Percentiles rank a stretch among this genome's conserved stretches.
Evolutionary conservation across 2,888 invertebrate genomes (phyloP).

Genomic region (Oscheius sp.): DNA sequence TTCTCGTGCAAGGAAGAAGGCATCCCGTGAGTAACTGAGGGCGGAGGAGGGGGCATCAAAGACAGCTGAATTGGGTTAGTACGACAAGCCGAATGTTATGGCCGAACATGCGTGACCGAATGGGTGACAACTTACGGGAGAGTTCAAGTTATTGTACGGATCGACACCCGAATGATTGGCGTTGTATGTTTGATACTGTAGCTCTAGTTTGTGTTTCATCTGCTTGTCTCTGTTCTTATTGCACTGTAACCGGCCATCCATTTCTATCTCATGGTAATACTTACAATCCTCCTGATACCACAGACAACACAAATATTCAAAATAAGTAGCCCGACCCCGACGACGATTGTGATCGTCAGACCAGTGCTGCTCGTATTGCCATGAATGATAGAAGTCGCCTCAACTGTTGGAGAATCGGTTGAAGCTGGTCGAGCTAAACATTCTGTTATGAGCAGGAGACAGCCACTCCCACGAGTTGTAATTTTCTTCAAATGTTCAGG

Average conservation of each 20-base stretch:
- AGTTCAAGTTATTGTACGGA: slow-evolving; percentile 64
- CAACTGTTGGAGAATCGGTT: slow-evolving; percentile 31
- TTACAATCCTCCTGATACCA: slow-evolving; percentile 64
- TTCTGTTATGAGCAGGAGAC: neutral
- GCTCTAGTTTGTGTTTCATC: slow-evolving; percentile 64
- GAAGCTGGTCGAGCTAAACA: slow-evolving; percentile 45
- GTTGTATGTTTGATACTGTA: slow-evolving; percentile 67
- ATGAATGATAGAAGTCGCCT: slow-evolving; percentile 39
- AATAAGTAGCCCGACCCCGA: slow-evolving; percentile 67
- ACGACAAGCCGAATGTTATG: slow-evolving; percentile 8
- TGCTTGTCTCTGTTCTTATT: slow-evolving; percentile 43
- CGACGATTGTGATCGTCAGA: slow-evolving; percentile 58
- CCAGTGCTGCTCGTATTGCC: slow-evolving; percentile 53
- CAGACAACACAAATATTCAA: slow-evolving; percentile 69
- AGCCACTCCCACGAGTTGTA: neutral
- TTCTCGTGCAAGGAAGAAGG: slow-evolving; percentile 40
- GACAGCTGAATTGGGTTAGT: slow-evolving; percentile 49
- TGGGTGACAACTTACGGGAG: slow-evolving; percentile 58
- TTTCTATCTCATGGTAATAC: slow-evolving; percentile 12
- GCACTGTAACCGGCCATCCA: slow-evolving; percentile 54
- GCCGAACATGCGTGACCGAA: neutral
- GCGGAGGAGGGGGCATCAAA: slow-evolving; percentile 62
- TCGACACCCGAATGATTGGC: slow-evolving; percentile 62
- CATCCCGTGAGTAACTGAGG: slow-evolving; percentile 33
- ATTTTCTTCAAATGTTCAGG: slow-evolving; percentile 52